Evolutionary conservation across 2,888 invertebrate genomes (phyloP), one percentile per base, ranked within the genome.

Genomic region (Acrobasis repandana): DNA sequence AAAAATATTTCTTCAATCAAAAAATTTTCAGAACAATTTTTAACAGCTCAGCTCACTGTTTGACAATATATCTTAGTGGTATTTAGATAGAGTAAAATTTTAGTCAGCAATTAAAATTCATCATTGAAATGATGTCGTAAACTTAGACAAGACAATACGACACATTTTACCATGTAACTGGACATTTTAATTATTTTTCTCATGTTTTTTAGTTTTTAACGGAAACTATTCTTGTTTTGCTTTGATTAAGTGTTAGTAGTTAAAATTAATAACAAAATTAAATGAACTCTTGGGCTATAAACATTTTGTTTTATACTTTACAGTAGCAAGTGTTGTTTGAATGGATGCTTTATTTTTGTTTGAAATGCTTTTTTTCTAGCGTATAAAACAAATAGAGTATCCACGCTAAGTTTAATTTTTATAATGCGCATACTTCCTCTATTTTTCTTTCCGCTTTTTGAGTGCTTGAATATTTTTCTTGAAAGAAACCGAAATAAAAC

Each of bases 101-200:
- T 5, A n/a, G 2, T 43, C n/a, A 43, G 1, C n/a, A n/a, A 11
- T n/a, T 38, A 11, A 28, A 20, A 11, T 38, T 38, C 11, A 2
- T 43, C 43, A 43, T 49, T 62, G 57, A 57, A 58, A 46, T 18
- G 11, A n/a, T 49, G 50, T 48, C 54, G 34, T 60, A 52, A 20
- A 47, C 20, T 16, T 38, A 46, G 38, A 50, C 57, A 33, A 54
- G 43, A 61, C 52, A 61, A 63, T 48, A 65, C 51, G 61, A 60
- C 52, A 60, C 52, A 47, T 52, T 59, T 51, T 58, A 62, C 56
- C 49, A 54, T 61, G 60, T 67, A 71, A 69, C 66, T 67, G 69
- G 64, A 66, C 58, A 68, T 70, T 67, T 63, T 71, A 72, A 75
- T 73, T 71, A 65, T 56, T 66, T 70, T 73, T 72, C 71, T 65